Base-by-base conservation (phyloP, 2,797 vertebrate species). In the Xenentodon cancila region DNA sequence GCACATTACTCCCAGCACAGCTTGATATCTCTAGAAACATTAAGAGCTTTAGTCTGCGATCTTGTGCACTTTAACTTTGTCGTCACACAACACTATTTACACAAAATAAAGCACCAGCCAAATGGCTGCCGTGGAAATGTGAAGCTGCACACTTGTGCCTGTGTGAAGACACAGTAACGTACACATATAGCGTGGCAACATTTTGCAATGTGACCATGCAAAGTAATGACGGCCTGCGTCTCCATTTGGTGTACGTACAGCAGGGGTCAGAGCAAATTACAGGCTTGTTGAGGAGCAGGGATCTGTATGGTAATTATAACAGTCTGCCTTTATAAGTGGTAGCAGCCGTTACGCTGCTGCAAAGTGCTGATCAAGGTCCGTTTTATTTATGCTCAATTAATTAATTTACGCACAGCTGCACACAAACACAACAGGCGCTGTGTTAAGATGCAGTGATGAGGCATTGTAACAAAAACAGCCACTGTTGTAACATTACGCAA, bases 181-280 rank as follows among this genome's bases (percentile, higher is more conserved):
- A 30, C 51, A 25, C 48, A 49, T 64, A 19, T n/a, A 60, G 55
- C 18, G 27, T 32, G 49, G 75, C 66, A 68, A 42, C 63, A 73
- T 84, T 84, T 77, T 77, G 71, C 80, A 71, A 71, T 64, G 68
- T 54, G 65, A 75, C 54, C 81, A 75, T 84, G 75, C 66, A 46
- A 40, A 52, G 64, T 88, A 89, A 89, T 88, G 81, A 86, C 73
- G 83, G 64, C 77, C 77, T 88, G 62, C 47, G 50, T 72, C 64
- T 84, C 52, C 61, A 76, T 70, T 71, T 84, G 71, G 68, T 77
- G 72, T 64, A 59, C 42, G 30, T 81, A 25, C 70, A 56, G 74
- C 77, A 73, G 70, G 73, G 85, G 77, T 86, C 75, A 87, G 71
- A 74, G 71, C 53, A 87, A 91, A 91, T 89, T 80, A 83, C 70